phyloP scores from a whole-genome alignment of 1,140 invertebrate genomes.

The Camponotus pennsylvanicus region DNA sequence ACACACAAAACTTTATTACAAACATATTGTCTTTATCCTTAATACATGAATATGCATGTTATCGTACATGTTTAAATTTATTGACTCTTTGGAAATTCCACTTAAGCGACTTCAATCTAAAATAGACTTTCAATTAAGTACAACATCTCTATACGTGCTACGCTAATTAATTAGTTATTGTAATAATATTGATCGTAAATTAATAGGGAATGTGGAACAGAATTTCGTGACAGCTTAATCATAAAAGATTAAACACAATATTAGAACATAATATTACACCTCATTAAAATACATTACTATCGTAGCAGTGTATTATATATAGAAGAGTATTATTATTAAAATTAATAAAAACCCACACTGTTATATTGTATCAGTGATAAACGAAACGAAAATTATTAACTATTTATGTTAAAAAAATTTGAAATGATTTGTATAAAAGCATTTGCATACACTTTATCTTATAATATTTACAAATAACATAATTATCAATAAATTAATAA shows the following conservation, averaged over 20 bases:
- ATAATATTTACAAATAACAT: not conserved
- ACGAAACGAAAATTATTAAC: too few relatives aligned
- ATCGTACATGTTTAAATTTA: not conserved
- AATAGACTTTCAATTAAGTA: slow-evolving; percentile 6
- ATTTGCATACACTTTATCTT: not conserved
- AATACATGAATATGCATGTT: slow-evolving; percentile 33
- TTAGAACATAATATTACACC: not conserved
- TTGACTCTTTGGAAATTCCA: not conserved
- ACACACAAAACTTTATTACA: not conserved
- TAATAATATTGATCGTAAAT: not conserved
- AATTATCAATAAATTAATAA: not conserved
- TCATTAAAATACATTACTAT: not conserved
- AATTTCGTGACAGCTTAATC: not conserved
- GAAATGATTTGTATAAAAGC: too few relatives aligned
- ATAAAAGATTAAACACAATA: not conserved
- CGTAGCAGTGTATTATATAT: too few relatives aligned
- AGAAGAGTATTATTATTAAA: too few relatives aligned
- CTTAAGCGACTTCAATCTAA: not conserved
- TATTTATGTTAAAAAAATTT: not conserved
- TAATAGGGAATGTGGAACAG: not conserved
- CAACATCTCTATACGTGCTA: not conserved
- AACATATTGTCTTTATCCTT: not conserved
- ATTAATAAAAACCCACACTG: too few relatives aligned
- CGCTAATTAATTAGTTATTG: not conserved
- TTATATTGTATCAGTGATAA: too few relatives aligned